phyloP scores from a whole-genome alignment of 2,113 vertebrate species.

The Syrmaticus mikado region DNA sequence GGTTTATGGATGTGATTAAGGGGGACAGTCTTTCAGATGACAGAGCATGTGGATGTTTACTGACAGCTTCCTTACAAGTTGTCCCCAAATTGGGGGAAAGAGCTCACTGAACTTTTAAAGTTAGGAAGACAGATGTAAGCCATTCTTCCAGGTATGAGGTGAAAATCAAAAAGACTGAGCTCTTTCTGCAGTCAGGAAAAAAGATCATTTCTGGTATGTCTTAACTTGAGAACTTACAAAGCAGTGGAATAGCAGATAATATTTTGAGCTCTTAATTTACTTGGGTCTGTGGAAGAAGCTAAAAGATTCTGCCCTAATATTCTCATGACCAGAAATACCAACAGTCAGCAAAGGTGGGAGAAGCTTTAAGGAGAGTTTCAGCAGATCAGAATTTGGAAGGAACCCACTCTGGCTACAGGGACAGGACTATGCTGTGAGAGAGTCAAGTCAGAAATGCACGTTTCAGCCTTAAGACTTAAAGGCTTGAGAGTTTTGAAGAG shows the following conservation, averaged over 20 bases:
- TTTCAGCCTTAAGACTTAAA: background rate
- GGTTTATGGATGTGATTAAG: background rate
- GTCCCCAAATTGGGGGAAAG: background rate
- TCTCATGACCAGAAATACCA: background rate
- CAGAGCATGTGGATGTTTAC: background rate
- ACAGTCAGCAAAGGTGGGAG: background rate
- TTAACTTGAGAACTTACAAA: background rate
- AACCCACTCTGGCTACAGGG: background rate
- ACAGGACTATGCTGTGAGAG: background rate
- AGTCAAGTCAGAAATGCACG: background rate
- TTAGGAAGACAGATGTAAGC: background rate
- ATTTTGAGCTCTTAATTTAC: background rate
- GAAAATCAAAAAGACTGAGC: background rate
- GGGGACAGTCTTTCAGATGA: background rate
- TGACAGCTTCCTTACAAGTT: background rate
- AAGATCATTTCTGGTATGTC: background rate
- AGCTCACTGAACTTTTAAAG: background rate
- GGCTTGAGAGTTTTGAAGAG: background rate
- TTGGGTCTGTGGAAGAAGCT: background rate
- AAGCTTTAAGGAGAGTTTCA: background rate
- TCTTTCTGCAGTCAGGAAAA: fast-evolving
- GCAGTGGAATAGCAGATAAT: background rate
- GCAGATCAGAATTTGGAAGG: background rate
- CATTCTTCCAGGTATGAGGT: background rate
- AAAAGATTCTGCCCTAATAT: background rate